A percentile compares a stretch with the other conserved stretches of the same genome.
Evolutionary conservation across 2,888 invertebrate genomes (phyloP).

Genomic region (Augochlorella aurata): DNA sequence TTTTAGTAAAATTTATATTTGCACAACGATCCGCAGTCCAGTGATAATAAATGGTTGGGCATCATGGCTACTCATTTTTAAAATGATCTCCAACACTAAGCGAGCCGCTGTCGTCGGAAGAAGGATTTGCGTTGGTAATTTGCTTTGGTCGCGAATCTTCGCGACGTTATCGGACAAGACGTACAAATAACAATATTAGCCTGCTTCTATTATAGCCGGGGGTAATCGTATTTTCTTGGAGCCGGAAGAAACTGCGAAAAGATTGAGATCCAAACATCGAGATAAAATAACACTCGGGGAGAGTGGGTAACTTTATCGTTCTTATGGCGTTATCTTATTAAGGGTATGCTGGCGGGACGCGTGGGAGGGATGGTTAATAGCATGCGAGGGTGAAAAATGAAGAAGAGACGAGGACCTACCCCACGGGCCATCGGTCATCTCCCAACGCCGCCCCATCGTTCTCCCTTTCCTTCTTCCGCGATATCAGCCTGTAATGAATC

Average conservation of each 20-base stretch:
- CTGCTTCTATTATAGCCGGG: neutral
- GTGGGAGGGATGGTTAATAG: conserved; percentile 45
- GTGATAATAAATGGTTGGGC: no score
- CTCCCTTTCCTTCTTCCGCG: conserved; percentile 40
- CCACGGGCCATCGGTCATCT: conserved; percentile 78
- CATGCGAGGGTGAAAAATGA: conserved; percentile 74
- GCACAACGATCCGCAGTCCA: no score
- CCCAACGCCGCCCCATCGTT: conserved; percentile 61
- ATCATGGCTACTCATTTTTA: no score
- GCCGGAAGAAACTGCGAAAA: conserved; percentile 25
- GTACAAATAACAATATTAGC: neutral
- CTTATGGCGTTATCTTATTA: conserved; percentile 70
- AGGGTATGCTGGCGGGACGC: conserved; percentile 51
- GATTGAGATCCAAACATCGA: conserved; percentile 57
- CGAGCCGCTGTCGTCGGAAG: no score
- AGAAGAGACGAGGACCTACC: conserved; percentile 78
- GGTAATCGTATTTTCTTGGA: neutral
- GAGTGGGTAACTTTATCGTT: conserved; percentile 51
- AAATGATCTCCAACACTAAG: no score
- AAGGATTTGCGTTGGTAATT: no score
- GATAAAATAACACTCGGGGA: conserved; percentile 51
- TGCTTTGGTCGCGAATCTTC: no score
- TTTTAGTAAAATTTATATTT: no score
- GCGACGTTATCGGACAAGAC: neutral
- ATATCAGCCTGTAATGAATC: conserved; percentile 68